Evolutionary conservation across 1,140 invertebrate genomes (phyloP).

Genomic region (Euwallacea fornicatus): DNA sequence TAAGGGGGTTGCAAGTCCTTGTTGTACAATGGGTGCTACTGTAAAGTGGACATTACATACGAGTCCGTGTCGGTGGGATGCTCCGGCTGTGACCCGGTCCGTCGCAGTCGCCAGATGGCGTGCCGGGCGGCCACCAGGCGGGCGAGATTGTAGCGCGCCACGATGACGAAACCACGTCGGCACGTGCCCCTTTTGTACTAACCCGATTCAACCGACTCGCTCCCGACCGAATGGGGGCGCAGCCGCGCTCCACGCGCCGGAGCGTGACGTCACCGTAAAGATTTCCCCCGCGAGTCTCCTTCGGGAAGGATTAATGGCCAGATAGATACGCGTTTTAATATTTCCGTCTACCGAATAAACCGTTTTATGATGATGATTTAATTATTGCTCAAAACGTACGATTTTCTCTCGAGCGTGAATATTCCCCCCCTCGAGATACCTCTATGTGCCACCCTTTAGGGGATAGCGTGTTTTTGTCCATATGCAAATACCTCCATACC

Average conservation of each 20-base stretch:
- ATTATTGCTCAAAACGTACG: not conserved
- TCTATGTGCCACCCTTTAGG: not conserved
- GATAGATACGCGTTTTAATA: slow-evolving; percentile 1
- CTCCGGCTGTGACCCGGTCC: slow-evolving; percentile 60
- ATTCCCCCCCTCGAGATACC: not conserved
- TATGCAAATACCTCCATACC: not conserved
- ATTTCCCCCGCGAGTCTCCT: not conserved
- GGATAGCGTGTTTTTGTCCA: not conserved
- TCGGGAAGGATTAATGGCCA: slow-evolving; percentile 1
- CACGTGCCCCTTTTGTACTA: slow-evolving; percentile 44
- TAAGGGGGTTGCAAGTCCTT: slow-evolving; percentile 11
- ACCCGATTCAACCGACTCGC: slow-evolving; percentile 10
- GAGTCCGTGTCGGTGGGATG: slow-evolving; percentile 59
- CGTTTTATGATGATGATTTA: slow-evolving; percentile 1
- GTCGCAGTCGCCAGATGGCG: slow-evolving; percentile 65
- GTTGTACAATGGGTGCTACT: slow-evolving; percentile 12
- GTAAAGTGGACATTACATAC: slow-evolving; percentile 47
- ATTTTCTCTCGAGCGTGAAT: not conserved
- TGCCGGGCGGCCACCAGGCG: slow-evolving; percentile 66
- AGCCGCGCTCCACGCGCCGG: not conserved
- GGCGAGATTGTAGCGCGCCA: slow-evolving; percentile 66
- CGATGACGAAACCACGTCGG: slow-evolving; percentile 46
- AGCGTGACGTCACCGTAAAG: slow-evolving; percentile 1
- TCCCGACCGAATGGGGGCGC: too few relatives aligned
- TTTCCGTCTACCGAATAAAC: not conserved